Evolutionary conservation across 2,113 vertebrate genomes (phyloP), one percentile per base, ranked within the genome.

Genomic region (Girardinichthys multiradiatus): DNA sequence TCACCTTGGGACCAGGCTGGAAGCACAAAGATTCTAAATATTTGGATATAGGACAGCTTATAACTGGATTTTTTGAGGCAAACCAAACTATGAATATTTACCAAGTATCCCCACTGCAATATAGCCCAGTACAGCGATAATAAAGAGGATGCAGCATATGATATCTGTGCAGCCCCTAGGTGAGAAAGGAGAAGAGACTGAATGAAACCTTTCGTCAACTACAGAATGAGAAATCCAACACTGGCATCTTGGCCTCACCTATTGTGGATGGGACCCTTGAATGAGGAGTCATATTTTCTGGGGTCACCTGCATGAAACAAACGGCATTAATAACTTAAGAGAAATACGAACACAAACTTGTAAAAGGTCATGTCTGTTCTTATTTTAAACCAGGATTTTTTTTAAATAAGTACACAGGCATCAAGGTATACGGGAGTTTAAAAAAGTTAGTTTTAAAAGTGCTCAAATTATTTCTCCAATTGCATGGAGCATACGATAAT

Each of bases 1-100:
- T 98, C 97, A 12, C 97, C 97, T 6, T 98, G 95, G 1, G 95
- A 95, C 97, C 97, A 98, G 61, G 97, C 97, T 98, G 88, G 1
- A 37, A 68, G 64, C 17, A 31, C 4, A 48, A 68, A 37, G 13
- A 7, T 42, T n/a, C n/a, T 51, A 17, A n/a, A 24, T 59, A 51
- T 33, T 37, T 13, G 11, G 19, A 9, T 2, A 51, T 19, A 12
- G 2, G 28, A 31, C 9, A 17, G 27, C n/a, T 57, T 2, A 9
- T 42, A n/a, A n/a, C 5, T 6, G 14, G 4, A 6, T 29, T 28
- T 15, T 19, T 42, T 27, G 15, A 65, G 1, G 8, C 26, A 19
- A 54, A 42, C n/a, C 19, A 60, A 64, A 65, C 5, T 14, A 21
- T 6, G 51, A 30, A 73, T 59, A 9, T 95, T 78, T 90, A 99